Base-by-base conservation (phyloP, 2,888 invertebrate genomes). In the Drosophila hamatofila region DNA sequence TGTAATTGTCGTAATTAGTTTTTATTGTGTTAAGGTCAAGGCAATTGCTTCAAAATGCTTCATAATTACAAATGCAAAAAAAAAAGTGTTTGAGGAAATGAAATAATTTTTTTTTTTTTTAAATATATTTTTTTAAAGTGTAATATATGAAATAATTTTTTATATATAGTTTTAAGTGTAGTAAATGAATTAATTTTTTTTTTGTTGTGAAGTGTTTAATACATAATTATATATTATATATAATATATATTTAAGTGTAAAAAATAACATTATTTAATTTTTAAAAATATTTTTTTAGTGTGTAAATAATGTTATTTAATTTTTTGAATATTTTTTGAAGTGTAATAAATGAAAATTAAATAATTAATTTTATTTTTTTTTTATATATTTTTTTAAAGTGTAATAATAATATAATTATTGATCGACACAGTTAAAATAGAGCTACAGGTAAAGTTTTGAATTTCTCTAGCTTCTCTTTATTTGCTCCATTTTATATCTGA, bases 11-110 rank as follows among this genome's bases (percentile, higher is more conserved):
- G 82, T 87, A 78, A 77, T 89, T 76, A 83, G 78, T 83, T 88
- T 49, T 90, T 86, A 84, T 83, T 88, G 91, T 90, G 91, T 90
- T 91, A 91, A 91, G 91, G 91, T 91, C 91, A 91, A 90, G 91
- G 91, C 77, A 77, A 75, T 61, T 82, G 83, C 46, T 81, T 90
- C n/a, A 58, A 87, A 88, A 79, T 74, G 78, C 62, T 35, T 14
- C 14, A 35, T 35, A 35, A 35, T 35, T 35, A 35, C 35, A 35
- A 35, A 35, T 16, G 35, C 35, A 35, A 35, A 35, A 76, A 80
- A 48, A 72, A 48, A 64, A 69, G 54, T 65, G 44, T 63, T 52
- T 51, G 72, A 88, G 87, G 88, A 88, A 90, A 80, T 81, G 76
- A 83, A 46, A 42, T 58, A 12, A 6, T 25, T 35, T n/a, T 3